phyloP scores from a whole-genome alignment of 2,113 vertebrate genomes.

The Ochotona princeps region DNA sequence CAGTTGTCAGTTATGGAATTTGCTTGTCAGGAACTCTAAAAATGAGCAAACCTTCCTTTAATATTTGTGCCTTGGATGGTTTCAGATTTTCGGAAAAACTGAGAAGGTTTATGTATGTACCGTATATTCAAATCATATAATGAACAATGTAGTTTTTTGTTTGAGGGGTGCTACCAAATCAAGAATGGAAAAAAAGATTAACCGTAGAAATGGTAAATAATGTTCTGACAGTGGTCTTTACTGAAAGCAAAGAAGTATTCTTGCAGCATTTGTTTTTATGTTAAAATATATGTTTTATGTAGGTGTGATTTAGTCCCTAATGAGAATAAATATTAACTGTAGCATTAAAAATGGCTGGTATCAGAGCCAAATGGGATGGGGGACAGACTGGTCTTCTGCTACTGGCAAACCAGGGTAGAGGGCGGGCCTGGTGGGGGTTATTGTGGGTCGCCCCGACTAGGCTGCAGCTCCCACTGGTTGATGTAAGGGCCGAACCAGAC shows the following conservation, averaged over 20 bases:
- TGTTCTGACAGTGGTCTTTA: conserved; percentile 4
- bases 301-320: conserved; percentile 46
- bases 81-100: conserved; percentile 40
- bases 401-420: no score
- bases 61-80: conserved; percentile 18
- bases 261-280: conserved; percentile 56
- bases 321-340: conserved; percentile 42
- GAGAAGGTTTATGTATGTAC: background rate
- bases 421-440: no score
- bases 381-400: no score
- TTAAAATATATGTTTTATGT: conserved; percentile 17
- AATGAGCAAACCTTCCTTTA: conserved; percentile 53
- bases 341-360: background rate
- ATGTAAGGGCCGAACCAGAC: no score
- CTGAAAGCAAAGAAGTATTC: conserved; percentile 40
- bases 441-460: no score
- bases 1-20: conserved; percentile 66
- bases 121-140: background rate
- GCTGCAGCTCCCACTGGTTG: no score
- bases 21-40: conserved; percentile 62
- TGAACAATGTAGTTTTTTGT: conserved; percentile 45
- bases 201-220: conserved; percentile 56
- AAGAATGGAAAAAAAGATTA: conserved; percentile 52
- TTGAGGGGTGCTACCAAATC: background rate
- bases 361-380: conserved; percentile 21